Evolutionary conservation across 2,888 invertebrate genomes (phyloP), one percentile per base, ranked within the genome.

Genomic region (Agrilus biguttatus): DNA sequence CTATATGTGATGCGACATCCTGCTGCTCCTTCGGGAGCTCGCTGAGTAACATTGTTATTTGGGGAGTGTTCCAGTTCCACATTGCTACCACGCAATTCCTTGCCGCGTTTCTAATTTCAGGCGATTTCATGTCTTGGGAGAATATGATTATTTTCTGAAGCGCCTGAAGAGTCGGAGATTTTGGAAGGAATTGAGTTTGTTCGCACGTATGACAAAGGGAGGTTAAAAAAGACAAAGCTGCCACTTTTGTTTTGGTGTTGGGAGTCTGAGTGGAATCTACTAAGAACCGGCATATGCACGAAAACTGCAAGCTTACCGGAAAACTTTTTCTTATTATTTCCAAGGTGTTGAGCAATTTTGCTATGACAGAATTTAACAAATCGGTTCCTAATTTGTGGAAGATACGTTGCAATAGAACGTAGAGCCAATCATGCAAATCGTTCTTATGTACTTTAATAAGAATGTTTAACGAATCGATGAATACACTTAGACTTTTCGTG

Each of bases 231-330:
- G 80, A 78, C 35, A 88, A 66, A 23, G 83, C 83, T 8, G 85
- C 81, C 43, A 79, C 74, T 61, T 85, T 85, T 10, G 85, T 85
- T 58, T 81, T 81, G 0, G 77, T 73, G 52, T 89, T 92, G 2
- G 93, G 95, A 1, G 92, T 92, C 57, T 95, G 91, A 3, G 92
- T 89, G 14, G 87, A 82, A 66, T 96, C 95, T 46, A 86, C 83
- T 42, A 96, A 70, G 68, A 93, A 93, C 64, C 77, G 73, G 50
- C 86, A 77, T 55, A 81, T 75, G 53, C 78, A 78, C 40, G 77
- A 74, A 45, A 81, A 66, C 52, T 82, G 78, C 45, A 79, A 56
- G 37, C 78, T 75, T 0, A 77, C 70, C 1, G 81, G 78, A 61
- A 81, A 82, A 60, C 75, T 79, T 48, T 76, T 76, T 59, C 77